phyloP scores from a whole-genome alignment of 1,140 invertebrate species.

The Bombus confusus region DNA sequence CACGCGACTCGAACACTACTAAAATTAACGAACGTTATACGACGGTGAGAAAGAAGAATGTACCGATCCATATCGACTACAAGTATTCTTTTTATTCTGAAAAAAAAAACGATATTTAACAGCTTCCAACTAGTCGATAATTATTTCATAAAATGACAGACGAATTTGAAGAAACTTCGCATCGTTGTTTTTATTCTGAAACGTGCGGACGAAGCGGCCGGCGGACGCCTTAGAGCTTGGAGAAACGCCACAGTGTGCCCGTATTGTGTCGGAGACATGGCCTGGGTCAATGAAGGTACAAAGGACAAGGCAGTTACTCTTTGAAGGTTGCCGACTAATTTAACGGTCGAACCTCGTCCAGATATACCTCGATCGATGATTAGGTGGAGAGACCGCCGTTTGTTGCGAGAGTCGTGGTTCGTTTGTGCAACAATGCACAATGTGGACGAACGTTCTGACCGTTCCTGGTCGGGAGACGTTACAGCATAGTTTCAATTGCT shows the following conservation, averaged over 20 bases:
- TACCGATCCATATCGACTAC: no score
- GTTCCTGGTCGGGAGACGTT: not conserved
- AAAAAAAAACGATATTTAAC: no score
- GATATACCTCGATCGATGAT: constrained; percentile 60
- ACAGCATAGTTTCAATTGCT: constrained; percentile 50
- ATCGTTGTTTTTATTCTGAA: not conserved
- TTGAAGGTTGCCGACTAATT: constrained; percentile 61
- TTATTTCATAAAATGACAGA: not conserved
- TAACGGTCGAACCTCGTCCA: constrained; percentile 54
- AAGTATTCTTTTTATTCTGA: no score
- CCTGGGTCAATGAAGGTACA: constrained; percentile 39
- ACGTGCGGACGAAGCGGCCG: not conserved
- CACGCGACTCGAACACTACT: not conserved
- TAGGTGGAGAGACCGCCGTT: constrained; percentile 27
- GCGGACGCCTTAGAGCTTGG: not conserved
- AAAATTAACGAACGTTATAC: no score
- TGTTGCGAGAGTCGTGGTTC: constrained; percentile 9
- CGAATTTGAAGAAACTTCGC: not conserved
- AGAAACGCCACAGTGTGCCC: not conserved
- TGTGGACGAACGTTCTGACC: not conserved
- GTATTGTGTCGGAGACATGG: constrained; percentile 45
- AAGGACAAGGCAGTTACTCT: constrained; percentile 59
- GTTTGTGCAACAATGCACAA: constrained; percentile 46
- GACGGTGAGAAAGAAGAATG: no score
- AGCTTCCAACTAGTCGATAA: not conserved